Evolutionary conservation across 1,140 invertebrate genomes (phyloP).

Genomic region (Palaemon carinicauda): DNA sequence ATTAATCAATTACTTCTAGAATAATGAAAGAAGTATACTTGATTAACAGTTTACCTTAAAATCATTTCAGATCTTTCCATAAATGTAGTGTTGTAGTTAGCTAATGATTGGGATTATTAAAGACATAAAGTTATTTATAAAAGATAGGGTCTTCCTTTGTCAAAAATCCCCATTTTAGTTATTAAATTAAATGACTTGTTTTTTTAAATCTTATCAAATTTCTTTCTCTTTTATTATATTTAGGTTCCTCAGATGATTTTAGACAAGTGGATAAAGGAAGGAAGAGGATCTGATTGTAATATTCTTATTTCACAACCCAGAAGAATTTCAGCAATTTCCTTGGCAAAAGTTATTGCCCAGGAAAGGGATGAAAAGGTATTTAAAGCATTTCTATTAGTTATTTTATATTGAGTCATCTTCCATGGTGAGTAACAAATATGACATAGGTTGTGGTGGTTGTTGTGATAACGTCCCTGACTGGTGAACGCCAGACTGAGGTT

Average conservation of each 20-base stretch:
- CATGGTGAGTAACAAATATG: no score
- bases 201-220: background rate
- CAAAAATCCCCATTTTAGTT: background rate
- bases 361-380: constrained; percentile 78
- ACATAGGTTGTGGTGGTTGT: no score
- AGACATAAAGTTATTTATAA: background rate
- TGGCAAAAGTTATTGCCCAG: constrained; percentile 88
- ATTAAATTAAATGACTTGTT: background rate
- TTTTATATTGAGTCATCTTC: no score
- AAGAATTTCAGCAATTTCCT: constrained; percentile 88
- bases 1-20: no score
- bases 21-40: no score
- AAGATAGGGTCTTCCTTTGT: no score
- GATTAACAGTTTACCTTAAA: no score
- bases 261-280: constrained; percentile 74
- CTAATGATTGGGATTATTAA: background rate
- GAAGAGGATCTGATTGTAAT: constrained; percentile 72
- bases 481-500: no score
- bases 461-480: no score
- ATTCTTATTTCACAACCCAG: constrained; percentile 93
- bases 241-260: constrained; percentile 92
- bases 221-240: background rate
- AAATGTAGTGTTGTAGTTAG: background rate
- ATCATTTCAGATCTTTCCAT: no score
- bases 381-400: no score